Evolutionary conservation across 2,113 vertebrate genomes (phyloP), one percentile per base, ranked within the genome.

Genomic region (Trematomus loennbergii): DNA sequence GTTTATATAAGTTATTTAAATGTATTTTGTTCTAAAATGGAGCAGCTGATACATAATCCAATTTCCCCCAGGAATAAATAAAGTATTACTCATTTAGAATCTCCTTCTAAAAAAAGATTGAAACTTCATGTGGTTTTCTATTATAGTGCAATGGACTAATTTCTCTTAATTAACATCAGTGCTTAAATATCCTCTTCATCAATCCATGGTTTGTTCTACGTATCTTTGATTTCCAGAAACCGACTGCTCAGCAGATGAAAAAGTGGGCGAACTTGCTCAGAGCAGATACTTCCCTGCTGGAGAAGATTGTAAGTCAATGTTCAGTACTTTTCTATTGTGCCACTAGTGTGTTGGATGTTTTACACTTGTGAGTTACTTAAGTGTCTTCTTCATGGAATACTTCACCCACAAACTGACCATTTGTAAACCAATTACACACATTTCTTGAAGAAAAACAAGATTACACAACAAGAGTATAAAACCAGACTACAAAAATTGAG

Each of bases 231-330:
- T 75, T 67, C 12, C 75, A 94, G 91, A 65, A 88, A 73, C 82
- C 87, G 6, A 75, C 46, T 1, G 4, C 2, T 0, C 0, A 13
- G 55, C 61, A 94, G 67, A 72, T 93, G 74, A n/a, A 59, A 3
- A 1, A 17, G 0, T 96, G 95, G 95, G 91, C 90, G 0, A 43
- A 17, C 3, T 2, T 84, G 3, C 53, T 95, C 36, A 64, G 84
- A 75, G 53, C 89, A 7, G 82, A 93, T 0, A 1, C 43, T 8
- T 0, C 57, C 4, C 7, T 67, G 2, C 89, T 95, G 40, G 10
- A 80, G 46, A 93, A 90, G 70, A 90, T 91, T 83, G 94, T 95
- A 78, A 91, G 91, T 88, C 4, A 12, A 36, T 40, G 49, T 13
- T 15, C n/a, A 16, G 15, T 52, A 43, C 6, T 55, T 71, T 73